Evolutionary conservation across 35 echinoderm and acorn worm genomes (phyloP).

Genomic region (Apostichopus californicus): DNA sequence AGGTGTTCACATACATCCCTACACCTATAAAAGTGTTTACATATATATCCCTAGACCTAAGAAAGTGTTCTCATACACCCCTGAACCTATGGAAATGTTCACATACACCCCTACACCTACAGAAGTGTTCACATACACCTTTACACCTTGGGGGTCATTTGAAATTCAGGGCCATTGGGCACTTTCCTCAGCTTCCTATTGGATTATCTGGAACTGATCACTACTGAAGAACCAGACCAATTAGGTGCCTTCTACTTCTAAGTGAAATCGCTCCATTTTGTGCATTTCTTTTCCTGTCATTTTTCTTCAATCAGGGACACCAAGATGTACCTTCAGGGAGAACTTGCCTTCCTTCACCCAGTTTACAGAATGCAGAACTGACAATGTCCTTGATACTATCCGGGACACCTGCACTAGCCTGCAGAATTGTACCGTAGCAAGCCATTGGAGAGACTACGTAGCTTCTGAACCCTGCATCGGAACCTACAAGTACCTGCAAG

Average conservation of each 20-base stretch:
- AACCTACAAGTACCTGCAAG: conserved; percentile 84
- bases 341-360: conserved; percentile 39
- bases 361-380: conserved; percentile 64
- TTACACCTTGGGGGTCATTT: too few species aligned
- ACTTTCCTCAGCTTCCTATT: too few species aligned
- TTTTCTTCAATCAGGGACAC: neutral
- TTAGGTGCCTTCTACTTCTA: neutral
- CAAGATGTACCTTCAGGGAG: conserved; percentile 69
- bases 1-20: too few species aligned
- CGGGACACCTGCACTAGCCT: conserved; percentile 65
- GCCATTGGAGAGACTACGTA: conserved; percentile 74
- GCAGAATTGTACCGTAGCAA: conserved; percentile 78
- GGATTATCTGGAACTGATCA: too few species aligned
- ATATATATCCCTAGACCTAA: too few species aligned
- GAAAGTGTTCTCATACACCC: too few species aligned
- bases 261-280: neutral
- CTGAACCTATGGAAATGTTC: too few species aligned
- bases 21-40: too few species aligned
- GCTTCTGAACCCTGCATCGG: conserved; percentile 70
- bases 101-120: too few species aligned
- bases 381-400: conserved; percentile 50
- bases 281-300: neutral
- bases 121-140: too few species aligned
- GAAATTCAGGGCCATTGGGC: too few species aligned
- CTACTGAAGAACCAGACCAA: too few species aligned